Evolutionary conservation across 2,888 invertebrate genomes (phyloP), one percentile per base, ranked within the genome.

Genomic region (Epistrophe eligans): DNA sequence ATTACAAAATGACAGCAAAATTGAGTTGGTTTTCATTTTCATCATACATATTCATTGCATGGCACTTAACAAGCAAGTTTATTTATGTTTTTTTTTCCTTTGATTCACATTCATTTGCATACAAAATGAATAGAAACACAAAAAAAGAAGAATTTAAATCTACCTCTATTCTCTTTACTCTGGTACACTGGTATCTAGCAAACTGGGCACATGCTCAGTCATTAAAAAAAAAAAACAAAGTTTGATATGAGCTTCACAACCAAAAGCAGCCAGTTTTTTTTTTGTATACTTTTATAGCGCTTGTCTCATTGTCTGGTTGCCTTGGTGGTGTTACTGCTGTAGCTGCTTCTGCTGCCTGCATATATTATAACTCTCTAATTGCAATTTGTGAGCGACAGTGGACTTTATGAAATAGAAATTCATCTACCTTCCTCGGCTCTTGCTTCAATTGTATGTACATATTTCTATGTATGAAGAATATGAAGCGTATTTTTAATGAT

Each of bases 21-120:
- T 87, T 87, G 87, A 87, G 87, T 87, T 62, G 87, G 76, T 76
- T 87, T 87, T 87, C 87, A 79, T 87, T 87, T 87, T 87, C 72
- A 87, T 72, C 82, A 72, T 79, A 38, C 66, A 67, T 57, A 58
- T 70, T 67, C 71, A 70, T 72, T 43, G 60, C 70, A 55, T 55
- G 55, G 28, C 70, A 70, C 70, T 70, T 55, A 70, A 70, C 70
- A 70, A 70, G 40, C 52, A 28, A 70, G 40, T 73, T 73, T 71
- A 62, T 45, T 64, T 64, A 45, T 45, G 11, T 77, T 55, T 73
- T 79, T 64, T 50, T 55, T 64, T 15, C 71, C 60, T 79, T 66
- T 28, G 17, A 62, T 70, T 70, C 73, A 28, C 74, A 85, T 85
- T 85, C 74, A 85, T 85, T 85, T 85, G 74, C 81, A 85, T 81